These are phyloP conservation scores for Muraenolepis orangiensis DNA, from an alignment of 2,797 vertebrate genomes.

Conservation along the genomic window DNA sequence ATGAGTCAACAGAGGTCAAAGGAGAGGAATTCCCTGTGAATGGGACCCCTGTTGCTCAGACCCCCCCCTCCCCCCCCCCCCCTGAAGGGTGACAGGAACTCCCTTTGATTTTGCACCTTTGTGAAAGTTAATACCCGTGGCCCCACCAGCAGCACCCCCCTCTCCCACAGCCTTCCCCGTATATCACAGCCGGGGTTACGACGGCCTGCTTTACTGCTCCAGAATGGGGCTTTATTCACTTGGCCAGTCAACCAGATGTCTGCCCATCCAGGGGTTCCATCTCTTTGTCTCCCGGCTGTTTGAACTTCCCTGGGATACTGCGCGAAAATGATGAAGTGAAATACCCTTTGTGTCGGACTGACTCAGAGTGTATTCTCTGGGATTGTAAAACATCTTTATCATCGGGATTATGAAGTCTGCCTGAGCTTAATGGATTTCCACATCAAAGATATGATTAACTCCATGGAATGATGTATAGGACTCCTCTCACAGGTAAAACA, in stretches of 20 bases:
- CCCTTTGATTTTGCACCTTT: constrained; percentile 81
- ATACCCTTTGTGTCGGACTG: constrained; percentile 43
- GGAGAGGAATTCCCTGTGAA: constrained; percentile 71
- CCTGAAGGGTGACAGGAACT: constrained; percentile 71
- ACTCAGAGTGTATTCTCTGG: not conserved
- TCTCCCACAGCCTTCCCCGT: constrained; percentile 56
- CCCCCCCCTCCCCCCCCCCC: too few species aligned
- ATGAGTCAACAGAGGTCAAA: constrained; percentile 58
- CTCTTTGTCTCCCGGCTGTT: constrained; percentile 52
- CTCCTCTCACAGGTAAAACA: not conserved
- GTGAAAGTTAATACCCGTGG: constrained; percentile 74
- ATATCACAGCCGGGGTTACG: constrained; percentile 72
- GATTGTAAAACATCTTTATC: not conserved
- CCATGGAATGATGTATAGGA: not conserved
- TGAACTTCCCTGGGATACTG: constrained; percentile 52
- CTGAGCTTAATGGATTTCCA: not conserved
- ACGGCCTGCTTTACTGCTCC: constrained; percentile 65
- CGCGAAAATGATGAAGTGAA: constrained; percentile 27
- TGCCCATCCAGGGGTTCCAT: constrained; percentile 70
- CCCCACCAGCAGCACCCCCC: constrained; percentile 5
- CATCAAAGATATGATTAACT: not conserved
- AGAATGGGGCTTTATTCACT: constrained; percentile 68
- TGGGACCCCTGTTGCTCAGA: constrained; percentile 73
- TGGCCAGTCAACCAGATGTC: constrained; percentile 74
- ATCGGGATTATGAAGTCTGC: not conserved